phyloP scores from a whole-genome alignment of 1,140 invertebrate genomes.

The Drosophila pruinosa region DNA sequence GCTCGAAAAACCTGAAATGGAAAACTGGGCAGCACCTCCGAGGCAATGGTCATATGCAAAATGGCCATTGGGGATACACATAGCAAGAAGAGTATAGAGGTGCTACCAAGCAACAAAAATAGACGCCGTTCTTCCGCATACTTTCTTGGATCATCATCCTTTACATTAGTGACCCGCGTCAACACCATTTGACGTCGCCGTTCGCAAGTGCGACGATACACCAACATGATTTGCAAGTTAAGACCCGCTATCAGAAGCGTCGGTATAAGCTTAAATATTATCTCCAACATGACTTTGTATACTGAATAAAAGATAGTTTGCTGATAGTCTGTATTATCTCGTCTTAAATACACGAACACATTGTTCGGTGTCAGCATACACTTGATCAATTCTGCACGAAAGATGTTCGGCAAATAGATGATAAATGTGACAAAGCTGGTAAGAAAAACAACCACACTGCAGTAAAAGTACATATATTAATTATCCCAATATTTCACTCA shows the following conservation, averaged over 20 bases:
- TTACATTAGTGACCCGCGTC: constrained; percentile 78
- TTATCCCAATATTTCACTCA: not conserved
- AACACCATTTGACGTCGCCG: constrained; percentile 86
- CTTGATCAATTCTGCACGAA: constrained; percentile 85
- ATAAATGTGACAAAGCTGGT: constrained; percentile 87
- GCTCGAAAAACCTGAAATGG: constrained; percentile 89
- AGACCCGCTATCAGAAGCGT: constrained; percentile 87
- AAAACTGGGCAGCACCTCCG: constrained; percentile 85
- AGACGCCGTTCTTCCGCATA: constrained; percentile 89
- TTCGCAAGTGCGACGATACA: constrained; percentile 87
- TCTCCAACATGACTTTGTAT: constrained; percentile 87
- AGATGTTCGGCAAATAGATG: constrained; percentile 87
- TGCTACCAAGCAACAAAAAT: constrained; percentile 88
- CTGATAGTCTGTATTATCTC: constrained; percentile 85
- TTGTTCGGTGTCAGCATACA: constrained; percentile 84
- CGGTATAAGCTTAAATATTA: constrained; percentile 88
- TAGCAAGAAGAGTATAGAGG: constrained; percentile 89
- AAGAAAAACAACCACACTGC: constrained; percentile 85
- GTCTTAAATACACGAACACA: constrained; percentile 84
- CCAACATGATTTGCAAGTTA: constrained; percentile 88
- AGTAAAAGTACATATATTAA: not conserved
- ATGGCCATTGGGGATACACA: constrained; percentile 91
- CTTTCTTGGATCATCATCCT: constrained; percentile 86
- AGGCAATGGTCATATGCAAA: constrained; percentile 87
- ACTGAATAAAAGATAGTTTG: constrained; percentile 84